These are phyloP conservation scores for Gasterosteus aculeatus DNA, from an alignment of 2,113 vertebrate genomes.

Conservation along the genomic window DNA sequence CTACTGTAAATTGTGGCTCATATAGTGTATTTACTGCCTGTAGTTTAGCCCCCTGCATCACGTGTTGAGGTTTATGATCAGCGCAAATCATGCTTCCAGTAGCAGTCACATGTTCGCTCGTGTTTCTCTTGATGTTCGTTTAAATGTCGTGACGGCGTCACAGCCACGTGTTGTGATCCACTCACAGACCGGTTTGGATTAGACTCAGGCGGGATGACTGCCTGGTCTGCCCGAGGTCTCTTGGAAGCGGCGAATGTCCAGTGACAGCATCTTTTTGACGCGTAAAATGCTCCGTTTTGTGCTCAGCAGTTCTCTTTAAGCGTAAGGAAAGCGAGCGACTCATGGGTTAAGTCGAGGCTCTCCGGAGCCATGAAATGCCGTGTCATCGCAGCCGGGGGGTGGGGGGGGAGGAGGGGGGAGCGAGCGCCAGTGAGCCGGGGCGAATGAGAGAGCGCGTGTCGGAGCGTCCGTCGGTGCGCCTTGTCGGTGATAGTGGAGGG, in stretches of 20 bases:
- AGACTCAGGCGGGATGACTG: too few species aligned
- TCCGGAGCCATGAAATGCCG: conserved; percentile 50
- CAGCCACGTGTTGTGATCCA: not conserved
- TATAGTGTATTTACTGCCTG: not conserved
- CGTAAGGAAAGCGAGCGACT: conserved; percentile 43
- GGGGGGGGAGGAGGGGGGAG: not conserved
- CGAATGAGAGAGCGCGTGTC: conserved; percentile 53
- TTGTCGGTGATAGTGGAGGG: conserved; percentile 32
- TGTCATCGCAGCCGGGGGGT: conserved; percentile 60
- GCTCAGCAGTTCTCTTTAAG: not conserved
- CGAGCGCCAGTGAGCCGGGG: conserved; percentile 14
- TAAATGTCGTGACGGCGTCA: not conserved
- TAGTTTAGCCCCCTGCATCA: not conserved
- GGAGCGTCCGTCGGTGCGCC: conserved; percentile 47
- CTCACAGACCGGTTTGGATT: not conserved
- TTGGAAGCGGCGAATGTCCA: too few species aligned
- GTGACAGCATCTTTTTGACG: too few species aligned
- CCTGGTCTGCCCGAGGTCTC: too few species aligned
- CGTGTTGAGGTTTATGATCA: not conserved
- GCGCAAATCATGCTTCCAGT: conserved; percentile 1
- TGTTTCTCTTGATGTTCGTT: conserved; percentile 1
- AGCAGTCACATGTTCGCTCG: not conserved
- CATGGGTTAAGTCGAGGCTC: conserved; percentile 51
- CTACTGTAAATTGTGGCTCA: not conserved
- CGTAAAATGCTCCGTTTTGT: not conserved